phyloP scores from a whole-genome alignment of 1,140 invertebrate species.

The Popillia japonica region DNA sequence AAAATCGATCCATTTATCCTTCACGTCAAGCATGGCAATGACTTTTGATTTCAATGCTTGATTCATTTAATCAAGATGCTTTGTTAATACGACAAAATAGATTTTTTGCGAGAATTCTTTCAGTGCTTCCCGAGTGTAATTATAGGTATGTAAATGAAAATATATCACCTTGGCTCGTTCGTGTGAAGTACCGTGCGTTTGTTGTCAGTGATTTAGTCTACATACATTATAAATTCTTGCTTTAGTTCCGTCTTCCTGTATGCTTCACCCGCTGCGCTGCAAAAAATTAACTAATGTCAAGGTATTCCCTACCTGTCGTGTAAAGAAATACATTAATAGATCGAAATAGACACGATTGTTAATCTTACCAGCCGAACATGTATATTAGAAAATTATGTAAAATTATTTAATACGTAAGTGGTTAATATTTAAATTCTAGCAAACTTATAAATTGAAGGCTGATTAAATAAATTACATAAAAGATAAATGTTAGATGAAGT shows the following conservation, averaged over 20 bases:
- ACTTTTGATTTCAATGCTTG: neutral
- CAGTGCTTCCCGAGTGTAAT: neutral
- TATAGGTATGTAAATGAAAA: neutral
- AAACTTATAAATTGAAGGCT: too few relatives aligned
- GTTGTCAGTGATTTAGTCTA: neutral
- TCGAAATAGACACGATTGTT: neutral
- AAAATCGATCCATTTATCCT: neutral
- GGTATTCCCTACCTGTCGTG: neutral
- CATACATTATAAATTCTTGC: neutral
- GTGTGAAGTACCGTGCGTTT: neutral
- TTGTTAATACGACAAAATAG: neutral
- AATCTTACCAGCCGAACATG: neutral
- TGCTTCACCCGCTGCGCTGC: neutral
- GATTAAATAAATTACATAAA: too few relatives aligned
- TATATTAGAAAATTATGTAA: neutral
- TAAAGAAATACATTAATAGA: neutral
- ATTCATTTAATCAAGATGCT: neutral
- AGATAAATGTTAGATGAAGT: too few relatives aligned
- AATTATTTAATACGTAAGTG: neutral
- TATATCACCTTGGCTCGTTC: neutral
- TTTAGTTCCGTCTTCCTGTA: conserved; percentile 9
- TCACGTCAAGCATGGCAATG: neutral
- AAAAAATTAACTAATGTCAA: conserved; percentile 14
- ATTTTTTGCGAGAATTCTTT: neutral
- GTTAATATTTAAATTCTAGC: too few relatives aligned